Percentiles rank a stretch among this genome's conserved stretches.
Conservation (phyloP, 2,888 invertebrate genomes). For the Selenia dentaria region DNA sequence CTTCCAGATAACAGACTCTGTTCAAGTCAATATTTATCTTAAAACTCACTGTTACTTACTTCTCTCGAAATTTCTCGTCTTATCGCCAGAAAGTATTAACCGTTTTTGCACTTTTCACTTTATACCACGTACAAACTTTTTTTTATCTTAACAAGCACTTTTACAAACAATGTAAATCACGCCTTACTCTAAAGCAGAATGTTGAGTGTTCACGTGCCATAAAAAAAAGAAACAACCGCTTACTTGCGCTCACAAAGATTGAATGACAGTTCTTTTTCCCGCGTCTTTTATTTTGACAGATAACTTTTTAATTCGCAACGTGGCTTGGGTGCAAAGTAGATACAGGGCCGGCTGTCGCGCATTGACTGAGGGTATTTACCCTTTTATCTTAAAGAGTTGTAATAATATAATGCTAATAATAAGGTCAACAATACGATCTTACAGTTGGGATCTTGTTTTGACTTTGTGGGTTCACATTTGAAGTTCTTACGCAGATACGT, state of each 20-base stretch:
- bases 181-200: neutral
- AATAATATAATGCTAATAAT: neutral
- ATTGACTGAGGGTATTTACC: conserved; percentile 18
- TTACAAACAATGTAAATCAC: neutral
- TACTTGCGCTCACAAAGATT: conserved; percentile 32
- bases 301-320: conserved; percentile 28
- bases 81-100: conserved; percentile 15
- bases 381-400: neutral
- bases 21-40: conserved; percentile 7
- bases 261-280: conserved; percentile 46
- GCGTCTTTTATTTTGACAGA: conserved; percentile 50
- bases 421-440: conserved; percentile 2
- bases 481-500: neutral
- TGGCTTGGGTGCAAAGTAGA: neutral
- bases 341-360: neutral
- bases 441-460: neutral
- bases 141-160: no score
- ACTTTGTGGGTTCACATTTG: conserved; percentile 1
- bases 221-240: conserved; percentile 14
- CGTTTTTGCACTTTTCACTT: conserved; percentile 19
- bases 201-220: neutral
- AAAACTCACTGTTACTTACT: conserved; percentile 11
- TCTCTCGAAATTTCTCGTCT: conserved; percentile 27
- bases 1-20: conserved; percentile 2
- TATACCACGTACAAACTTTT: neutral